phyloP scores from a whole-genome alignment of 1,140 invertebrate species.

The Megathymus violae region DNA sequence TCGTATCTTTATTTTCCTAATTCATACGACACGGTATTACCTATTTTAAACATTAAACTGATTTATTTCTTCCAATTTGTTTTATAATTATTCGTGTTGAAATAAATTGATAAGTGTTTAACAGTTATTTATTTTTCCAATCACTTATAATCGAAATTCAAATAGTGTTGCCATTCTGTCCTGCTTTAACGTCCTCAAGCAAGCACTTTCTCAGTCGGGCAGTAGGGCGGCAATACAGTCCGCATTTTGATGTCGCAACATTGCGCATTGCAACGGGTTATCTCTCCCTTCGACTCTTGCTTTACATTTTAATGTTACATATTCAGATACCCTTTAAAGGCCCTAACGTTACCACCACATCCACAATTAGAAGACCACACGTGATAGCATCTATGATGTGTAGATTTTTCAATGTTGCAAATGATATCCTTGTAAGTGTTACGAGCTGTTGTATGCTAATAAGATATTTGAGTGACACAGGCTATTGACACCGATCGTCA shows the following conservation, averaged over 20 bases:
- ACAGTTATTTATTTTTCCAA: slow-evolving; percentile 2
- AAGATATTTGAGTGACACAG: slow-evolving; percentile 55
- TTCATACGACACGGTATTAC: neutral
- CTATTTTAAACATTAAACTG: neutral
- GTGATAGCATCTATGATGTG: neutral
- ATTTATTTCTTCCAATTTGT: neutral
- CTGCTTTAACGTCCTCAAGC: slow-evolving; percentile 39
- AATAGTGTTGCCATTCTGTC: slow-evolving; percentile 39
- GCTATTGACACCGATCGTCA: slow-evolving; percentile 40
- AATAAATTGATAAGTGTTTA: neutral
- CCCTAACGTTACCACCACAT: neutral
- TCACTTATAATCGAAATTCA: slow-evolving; percentile 24
- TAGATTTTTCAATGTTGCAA: slow-evolving; percentile 41
- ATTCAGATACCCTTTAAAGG: neutral
- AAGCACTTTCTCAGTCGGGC: slow-evolving; percentile 54
- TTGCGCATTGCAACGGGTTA: slow-evolving; percentile 39
- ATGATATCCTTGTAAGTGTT: slow-evolving; percentile 40
- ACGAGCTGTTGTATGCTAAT: slow-evolving; percentile 61
- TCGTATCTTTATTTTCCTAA: neutral
- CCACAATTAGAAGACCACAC: neutral
- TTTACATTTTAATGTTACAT: slow-evolving; percentile 17
- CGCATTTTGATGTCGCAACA: slow-evolving; percentile 68
- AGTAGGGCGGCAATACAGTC: slow-evolving; percentile 55
- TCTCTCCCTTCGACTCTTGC: slow-evolving; percentile 39
- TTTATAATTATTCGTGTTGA: neutral